Percentiles rank a stretch among this genome's conserved stretches.
These are phyloP conservation scores for Talpa occidentalis DNA, from an alignment of 2,113 vertebrate genomes.

Conservation along the genomic window DNA sequence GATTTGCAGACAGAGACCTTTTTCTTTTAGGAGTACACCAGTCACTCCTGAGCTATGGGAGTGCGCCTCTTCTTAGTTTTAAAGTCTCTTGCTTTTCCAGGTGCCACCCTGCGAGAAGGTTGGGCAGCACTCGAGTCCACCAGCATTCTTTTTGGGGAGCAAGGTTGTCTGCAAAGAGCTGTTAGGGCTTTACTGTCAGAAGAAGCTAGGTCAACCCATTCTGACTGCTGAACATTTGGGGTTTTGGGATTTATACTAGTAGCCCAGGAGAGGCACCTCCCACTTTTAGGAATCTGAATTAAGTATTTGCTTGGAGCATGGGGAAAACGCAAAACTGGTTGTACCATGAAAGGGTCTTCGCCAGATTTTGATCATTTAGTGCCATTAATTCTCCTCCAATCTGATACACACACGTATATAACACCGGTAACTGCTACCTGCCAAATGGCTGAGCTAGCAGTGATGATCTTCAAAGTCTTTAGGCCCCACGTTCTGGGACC, in stretches of 20 bases:
- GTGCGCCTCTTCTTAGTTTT: not conserved
- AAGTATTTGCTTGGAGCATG: not conserved
- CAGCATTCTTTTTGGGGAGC: not conserved
- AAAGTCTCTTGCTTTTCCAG: conserved; percentile 4
- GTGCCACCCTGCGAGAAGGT: not conserved
- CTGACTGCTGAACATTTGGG: not conserved
- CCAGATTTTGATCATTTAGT: conserved; percentile 9
- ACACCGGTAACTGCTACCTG: not conserved
- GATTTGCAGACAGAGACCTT: conserved; percentile 76
- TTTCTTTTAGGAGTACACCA: conserved; percentile 69
- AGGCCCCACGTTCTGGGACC: not conserved
- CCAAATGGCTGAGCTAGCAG: not conserved
- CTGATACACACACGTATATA: not conserved
- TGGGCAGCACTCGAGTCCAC: not conserved
- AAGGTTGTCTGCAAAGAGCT: not conserved
- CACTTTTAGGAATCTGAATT: not conserved
- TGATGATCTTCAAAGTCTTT: not conserved
- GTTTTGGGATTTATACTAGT: not conserved
- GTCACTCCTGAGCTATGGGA: not conserved
- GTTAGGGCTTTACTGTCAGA: not conserved
- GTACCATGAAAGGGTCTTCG: not conserved
- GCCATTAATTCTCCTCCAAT: not conserved
- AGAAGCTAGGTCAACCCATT: not conserved
- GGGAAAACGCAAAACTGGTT: conserved; percentile 37
- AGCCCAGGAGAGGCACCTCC: not conserved